Percentiles rank a stretch among this genome's conserved stretches.
Conservation (phyloP, 2,888 invertebrate species). For the Clitarchus hookeri region DNA sequence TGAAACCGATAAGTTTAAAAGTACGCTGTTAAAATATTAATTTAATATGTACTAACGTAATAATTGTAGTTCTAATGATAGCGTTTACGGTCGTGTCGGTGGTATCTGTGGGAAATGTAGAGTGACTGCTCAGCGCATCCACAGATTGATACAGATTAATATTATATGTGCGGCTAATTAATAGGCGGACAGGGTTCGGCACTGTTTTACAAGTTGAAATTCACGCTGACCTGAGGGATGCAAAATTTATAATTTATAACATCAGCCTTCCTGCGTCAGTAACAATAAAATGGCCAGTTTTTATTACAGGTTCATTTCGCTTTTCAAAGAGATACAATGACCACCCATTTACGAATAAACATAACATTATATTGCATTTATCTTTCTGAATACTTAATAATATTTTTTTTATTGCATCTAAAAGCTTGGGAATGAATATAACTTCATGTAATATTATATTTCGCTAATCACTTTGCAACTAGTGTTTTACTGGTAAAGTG, state of each 20-base stretch:
- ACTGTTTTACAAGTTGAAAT: not conserved
- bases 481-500: too few relatives aligned
- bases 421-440: too few relatives aligned
- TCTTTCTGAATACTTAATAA: too few relatives aligned
- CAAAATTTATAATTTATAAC: not conserved
- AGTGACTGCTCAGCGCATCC: not conserved
- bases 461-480: too few relatives aligned
- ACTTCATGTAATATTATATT: too few relatives aligned
- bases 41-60: not conserved
- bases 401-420: too few relatives aligned
- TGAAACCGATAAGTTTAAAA: not conserved
- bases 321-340: not conserved
- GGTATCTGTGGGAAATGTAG: not conserved
- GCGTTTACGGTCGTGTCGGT: not conserved
- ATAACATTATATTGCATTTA: too few relatives aligned
- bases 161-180: not conserved
- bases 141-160: not conserved
- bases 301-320: not conserved
- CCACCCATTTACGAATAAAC: not conserved
- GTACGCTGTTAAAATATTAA: not conserved
- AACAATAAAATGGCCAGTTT: not conserved
- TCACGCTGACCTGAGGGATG: not conserved
- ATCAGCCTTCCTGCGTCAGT: not conserved
- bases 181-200: not conserved
- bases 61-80: not conserved